phyloP scores from a whole-genome alignment of 2,888 invertebrate species.

The Cantharis nigra region DNA sequence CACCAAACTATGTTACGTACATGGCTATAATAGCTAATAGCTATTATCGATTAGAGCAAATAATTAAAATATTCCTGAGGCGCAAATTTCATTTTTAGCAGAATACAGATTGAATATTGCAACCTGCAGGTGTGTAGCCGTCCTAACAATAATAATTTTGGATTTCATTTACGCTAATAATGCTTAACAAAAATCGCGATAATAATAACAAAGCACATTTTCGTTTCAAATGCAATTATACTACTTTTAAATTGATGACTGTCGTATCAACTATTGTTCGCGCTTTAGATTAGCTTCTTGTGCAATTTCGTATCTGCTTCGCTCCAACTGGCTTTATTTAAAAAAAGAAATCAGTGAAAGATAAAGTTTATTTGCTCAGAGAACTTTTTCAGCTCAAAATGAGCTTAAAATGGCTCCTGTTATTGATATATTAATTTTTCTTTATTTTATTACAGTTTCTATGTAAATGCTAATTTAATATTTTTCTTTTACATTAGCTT shows the following conservation, averaged over 20 bases:
- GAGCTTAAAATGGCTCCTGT: slow-evolving; percentile 8
- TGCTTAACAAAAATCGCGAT: neutral
- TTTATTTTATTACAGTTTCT: neutral
- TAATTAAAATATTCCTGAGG: no score
- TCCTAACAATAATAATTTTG: neutral
- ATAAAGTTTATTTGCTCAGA: slow-evolving; percentile 11
- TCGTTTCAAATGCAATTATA: slow-evolving; percentile 13
- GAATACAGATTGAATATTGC: no score
- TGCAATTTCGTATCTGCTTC: slow-evolving; percentile 10
- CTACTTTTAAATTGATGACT: slow-evolving; percentile 21
- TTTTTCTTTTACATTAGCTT: neutral
- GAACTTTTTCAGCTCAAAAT: slow-evolving; percentile 14
- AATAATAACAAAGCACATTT: slow-evolving; percentile 11
- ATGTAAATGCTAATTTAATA: neutral
- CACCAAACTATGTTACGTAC: no score
- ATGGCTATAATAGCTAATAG: no score
- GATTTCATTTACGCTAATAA: neutral
- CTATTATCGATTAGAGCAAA: no score
- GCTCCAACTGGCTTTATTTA: slow-evolving; percentile 1
- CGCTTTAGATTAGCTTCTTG: slow-evolving; percentile 19
- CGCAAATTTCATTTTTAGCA: no score
- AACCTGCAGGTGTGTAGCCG: neutral
- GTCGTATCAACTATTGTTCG: slow-evolving; percentile 25
- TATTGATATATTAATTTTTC: slow-evolving; percentile 8
- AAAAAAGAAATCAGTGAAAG: slow-evolving; percentile 5